Base-by-base conservation (phyloP, 2,888 invertebrate species). In the Timandra comae region DNA sequence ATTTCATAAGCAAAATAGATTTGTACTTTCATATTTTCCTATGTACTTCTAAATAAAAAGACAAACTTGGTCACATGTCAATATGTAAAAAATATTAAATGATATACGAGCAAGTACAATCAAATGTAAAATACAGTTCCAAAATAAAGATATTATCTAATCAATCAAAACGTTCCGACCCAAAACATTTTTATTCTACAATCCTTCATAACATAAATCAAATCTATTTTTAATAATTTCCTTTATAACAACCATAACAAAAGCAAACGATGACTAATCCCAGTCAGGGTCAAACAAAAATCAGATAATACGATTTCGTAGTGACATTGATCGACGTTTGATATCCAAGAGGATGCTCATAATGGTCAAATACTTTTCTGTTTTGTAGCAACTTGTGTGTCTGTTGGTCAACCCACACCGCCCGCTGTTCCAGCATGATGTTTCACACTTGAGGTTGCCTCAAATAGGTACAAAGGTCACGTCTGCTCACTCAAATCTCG, bases 251-350 rank as follows among this genome's bases (percentile, higher is more conserved):
- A 56, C 55, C 56, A 61, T 52, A 63, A 67, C 65, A 69, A 74
- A 78, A 65, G 62, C 62, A 35, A n/a, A 40, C 56, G 68, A 66
- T 76, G 71, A 79, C 69, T 77, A 77, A 77, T 73, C 63, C 63
- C 53, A 57, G 61, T 59, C 56, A 56, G 43, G 43, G 70, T 71
- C 63, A 67, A 55, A 64, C 66, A 63, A 16, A 59, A 65, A 71
- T 71, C 65, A 63, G 63, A 71, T 64, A 63, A 24, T 24, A 56
- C 62, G 63, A 60, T 60, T 61, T 53, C 49, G 52, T 52, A 56
- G 54, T 74, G 80, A 76, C 79, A 63, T 75, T 84, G 82, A 82
- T 80, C 75, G 82, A 82, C 81, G 75, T 69, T 59, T 71, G 70
- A 70, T 76, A 77, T 76, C 73, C 78, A 54, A 70, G 62, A 61